Evolutionary conservation across 2,888 invertebrate genomes (phyloP).

Genomic region (Pasiphila rectangulata): DNA sequence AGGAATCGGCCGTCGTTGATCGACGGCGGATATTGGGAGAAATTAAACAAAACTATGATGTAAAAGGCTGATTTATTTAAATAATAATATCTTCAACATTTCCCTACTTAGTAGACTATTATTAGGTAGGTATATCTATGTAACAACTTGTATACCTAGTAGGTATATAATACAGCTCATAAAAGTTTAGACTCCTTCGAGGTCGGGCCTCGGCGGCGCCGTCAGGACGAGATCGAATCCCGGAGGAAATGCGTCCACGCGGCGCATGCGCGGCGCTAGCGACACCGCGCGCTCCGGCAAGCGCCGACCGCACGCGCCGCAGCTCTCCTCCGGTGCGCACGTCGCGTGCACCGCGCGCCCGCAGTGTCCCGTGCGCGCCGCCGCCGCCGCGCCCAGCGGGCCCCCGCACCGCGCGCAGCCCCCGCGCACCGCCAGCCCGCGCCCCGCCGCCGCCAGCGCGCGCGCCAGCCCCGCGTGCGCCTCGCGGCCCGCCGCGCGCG

Average conservation of each 20-base stretch:
- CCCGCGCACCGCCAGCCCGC: slow-evolving; percentile 57
- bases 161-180: neutral
- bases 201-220: slow-evolving; percentile 69
- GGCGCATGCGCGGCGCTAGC: slow-evolving; percentile 39
- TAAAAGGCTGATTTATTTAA: no score
- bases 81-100: no score
- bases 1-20: no score
- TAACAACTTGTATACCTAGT: neutral
- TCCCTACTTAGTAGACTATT: no score
- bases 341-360: slow-evolving; percentile 58
- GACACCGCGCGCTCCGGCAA: slow-evolving; percentile 33
- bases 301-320: slow-evolving; percentile 56
- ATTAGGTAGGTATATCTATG: no score
- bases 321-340: slow-evolving; percentile 49
- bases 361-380: slow-evolving; percentile 59
- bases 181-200: slow-evolving; percentile 51
- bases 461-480: slow-evolving; percentile 55
- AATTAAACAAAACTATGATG: no score
- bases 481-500: slow-evolving; percentile 47
- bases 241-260: slow-evolving; percentile 31
- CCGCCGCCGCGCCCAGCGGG: slow-evolving; percentile 39
- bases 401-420: slow-evolving; percentile 54
- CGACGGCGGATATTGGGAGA: no score
- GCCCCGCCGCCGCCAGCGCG: slow-evolving; percentile 52
- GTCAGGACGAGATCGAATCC: slow-evolving; percentile 50